These are phyloP conservation scores for Acropternis orthonyx DNA, from an alignment of 2,797 vertebrate species.

Conservation along the genomic window DNA sequence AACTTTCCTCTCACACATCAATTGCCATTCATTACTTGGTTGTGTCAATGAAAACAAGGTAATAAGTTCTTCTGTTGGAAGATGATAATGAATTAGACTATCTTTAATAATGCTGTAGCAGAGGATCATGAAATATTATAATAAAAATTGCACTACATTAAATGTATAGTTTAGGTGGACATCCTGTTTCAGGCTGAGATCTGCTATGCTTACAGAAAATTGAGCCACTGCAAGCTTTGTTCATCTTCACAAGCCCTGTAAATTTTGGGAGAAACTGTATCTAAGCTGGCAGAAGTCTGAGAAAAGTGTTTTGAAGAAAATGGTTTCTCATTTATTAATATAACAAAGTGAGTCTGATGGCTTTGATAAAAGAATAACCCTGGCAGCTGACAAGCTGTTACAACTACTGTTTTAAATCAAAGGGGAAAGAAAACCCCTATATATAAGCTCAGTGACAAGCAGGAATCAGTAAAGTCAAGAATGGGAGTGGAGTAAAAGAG, in stretches of 20 bases:
- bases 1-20: background rate
- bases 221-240: background rate
- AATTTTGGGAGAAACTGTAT: background rate
- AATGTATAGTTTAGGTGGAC: background rate
- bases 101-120: background rate
- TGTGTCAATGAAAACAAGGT: background rate
- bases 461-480: background rate
- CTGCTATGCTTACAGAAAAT: background rate
- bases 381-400: background rate
- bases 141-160: background rate
- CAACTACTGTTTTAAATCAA: constrained; percentile 13
- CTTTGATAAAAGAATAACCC: constrained; percentile 10
- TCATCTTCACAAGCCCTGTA: background rate
- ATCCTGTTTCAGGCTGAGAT: background rate
- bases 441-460: background rate
- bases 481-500: background rate
- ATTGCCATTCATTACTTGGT: background rate
- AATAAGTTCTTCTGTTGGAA: background rate
- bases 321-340: constrained; percentile 19
- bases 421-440: background rate
- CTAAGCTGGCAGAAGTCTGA: background rate
- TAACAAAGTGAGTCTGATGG: background rate
- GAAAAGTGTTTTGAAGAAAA: constrained; percentile 10
- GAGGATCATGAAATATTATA: background rate
- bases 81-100: background rate